Evolutionary conservation across 2,797 vertebrate species (phyloP).

Genomic region (Microcaecilia unicolor): DNA sequence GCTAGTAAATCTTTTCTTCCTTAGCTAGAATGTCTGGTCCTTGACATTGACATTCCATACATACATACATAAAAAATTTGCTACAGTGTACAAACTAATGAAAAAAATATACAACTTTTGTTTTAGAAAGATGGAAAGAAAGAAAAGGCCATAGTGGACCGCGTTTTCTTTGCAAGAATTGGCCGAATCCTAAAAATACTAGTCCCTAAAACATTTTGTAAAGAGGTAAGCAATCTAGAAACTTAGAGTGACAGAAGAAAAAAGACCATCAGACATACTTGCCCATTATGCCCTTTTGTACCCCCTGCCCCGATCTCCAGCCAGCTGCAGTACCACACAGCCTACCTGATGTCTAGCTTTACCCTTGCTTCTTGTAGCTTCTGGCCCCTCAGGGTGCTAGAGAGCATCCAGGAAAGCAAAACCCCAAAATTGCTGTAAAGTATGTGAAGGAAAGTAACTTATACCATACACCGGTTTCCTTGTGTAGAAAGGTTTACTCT

Average conservation of each 20-base stretch:
- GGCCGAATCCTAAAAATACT: constrained; percentile 71
- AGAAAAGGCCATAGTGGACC: constrained; percentile 82
- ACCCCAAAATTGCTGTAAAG: too few species aligned
- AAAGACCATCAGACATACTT: neutral
- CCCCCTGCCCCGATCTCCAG: too few species aligned
- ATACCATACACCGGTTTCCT: too few species aligned
- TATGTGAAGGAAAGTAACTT: too few species aligned
- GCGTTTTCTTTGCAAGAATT: constrained; percentile 71
- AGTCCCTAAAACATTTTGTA: constrained; percentile 74
- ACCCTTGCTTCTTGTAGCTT: neutral
- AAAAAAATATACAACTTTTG: too few species aligned
- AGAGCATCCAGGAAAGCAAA: neutral
- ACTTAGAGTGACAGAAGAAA: neutral
- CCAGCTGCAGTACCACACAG: neutral
- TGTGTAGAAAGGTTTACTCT: too few species aligned
- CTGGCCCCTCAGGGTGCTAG: too few species aligned
- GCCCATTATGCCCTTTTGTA: rapidly evolving
- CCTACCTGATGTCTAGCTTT: neutral
- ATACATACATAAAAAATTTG: too few species aligned
- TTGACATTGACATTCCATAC: too few species aligned
- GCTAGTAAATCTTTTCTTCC: too few species aligned
- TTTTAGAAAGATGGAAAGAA: constrained; percentile 82
- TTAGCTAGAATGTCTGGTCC: too few species aligned
- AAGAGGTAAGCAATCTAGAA: constrained; percentile 75
- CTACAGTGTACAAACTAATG: too few species aligned